A percentile compares a stretch with the other conserved stretches of the same genome.
These are phyloP conservation scores for Ranitomeya imitator DNA, from an alignment of 2,113 vertebrate species.

Conservation along the genomic window DNA sequence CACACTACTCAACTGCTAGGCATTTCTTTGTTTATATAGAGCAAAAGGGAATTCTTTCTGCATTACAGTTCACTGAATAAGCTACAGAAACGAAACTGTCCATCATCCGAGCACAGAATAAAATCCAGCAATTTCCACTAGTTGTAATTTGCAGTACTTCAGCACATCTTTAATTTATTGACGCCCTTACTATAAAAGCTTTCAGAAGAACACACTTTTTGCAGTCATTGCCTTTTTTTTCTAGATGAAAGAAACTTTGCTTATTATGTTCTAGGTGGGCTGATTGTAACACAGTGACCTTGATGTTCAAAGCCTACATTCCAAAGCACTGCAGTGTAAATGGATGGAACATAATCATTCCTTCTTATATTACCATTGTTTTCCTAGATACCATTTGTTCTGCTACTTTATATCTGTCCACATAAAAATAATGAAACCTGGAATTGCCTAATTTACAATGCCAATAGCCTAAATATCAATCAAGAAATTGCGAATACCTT, in stretches of 20 bases:
- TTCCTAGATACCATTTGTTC: not conserved
- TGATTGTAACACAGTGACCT: conserved; percentile 46
- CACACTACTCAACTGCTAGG: conserved; percentile 23
- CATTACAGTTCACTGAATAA: conserved; percentile 37
- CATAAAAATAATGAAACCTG: not conserved
- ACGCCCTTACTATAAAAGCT: conserved; percentile 36
- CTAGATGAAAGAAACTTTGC: conserved; percentile 46
- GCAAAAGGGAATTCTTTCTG: conserved; percentile 42
- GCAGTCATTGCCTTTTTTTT: conserved; percentile 43
- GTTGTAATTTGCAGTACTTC: conserved; percentile 41
- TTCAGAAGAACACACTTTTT: conserved; percentile 26
- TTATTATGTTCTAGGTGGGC: conserved; percentile 46
- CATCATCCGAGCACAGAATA: conserved; percentile 33
- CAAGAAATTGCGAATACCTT: not conserved
- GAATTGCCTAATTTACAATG: not conserved
- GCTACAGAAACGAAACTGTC: conserved; percentile 35
- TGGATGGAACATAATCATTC: conserved; percentile 10
- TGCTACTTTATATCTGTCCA: not conserved
- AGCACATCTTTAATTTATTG: conserved; percentile 50
- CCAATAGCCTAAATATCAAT: not conserved
- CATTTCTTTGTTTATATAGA: conserved; percentile 47
- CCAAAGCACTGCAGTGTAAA: conserved; percentile 31
- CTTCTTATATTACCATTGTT: conserved; percentile 6
- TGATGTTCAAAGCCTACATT: conserved; percentile 6
- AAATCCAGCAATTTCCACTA: conserved; percentile 42